Conservation (phyloP, 2,888 invertebrate genomes). For the Halictus ligatus region DNA sequence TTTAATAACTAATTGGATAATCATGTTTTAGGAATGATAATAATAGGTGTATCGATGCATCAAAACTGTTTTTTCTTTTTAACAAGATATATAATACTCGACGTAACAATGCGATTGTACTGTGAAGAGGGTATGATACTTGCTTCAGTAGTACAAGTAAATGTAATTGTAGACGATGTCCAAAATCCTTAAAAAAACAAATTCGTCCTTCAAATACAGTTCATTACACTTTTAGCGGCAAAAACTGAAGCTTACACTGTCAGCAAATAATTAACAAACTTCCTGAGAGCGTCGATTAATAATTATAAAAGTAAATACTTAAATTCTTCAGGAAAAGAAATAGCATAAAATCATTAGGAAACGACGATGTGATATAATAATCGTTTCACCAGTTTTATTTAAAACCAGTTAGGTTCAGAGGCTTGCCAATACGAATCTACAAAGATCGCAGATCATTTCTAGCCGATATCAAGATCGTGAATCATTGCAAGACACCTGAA, state of each 20-base stretch:
- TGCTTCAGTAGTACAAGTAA: constrained; percentile 43
- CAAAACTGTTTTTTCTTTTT: neutral
- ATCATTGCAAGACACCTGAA: constrained; percentile 13
- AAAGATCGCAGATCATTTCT: neutral
- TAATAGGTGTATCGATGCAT: neutral
- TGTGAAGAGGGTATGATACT: neutral
- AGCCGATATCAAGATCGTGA: constrained; percentile 30
- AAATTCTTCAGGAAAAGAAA: neutral
- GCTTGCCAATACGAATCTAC: neutral
- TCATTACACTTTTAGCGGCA: too few species aligned
- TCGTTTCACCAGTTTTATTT: neutral
- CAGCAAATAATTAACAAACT: too few species aligned
- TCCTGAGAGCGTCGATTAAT: too few species aligned
- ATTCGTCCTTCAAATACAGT: too few species aligned
- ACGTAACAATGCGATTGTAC: neutral
- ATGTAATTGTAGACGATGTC: constrained; percentile 37
- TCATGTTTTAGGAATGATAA: neutral
- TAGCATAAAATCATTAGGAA: neutral
- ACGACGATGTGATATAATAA: neutral
- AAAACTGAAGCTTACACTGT: too few species aligned
- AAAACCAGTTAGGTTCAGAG: neutral
- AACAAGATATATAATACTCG: neutral
- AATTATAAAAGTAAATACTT: too few species aligned
- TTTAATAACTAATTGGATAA: neutral
- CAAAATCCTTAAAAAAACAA: neutral